Evolutionary conservation across 2,888 invertebrate genomes (phyloP).

Genomic region (Steinernema carpocapsae): DNA sequence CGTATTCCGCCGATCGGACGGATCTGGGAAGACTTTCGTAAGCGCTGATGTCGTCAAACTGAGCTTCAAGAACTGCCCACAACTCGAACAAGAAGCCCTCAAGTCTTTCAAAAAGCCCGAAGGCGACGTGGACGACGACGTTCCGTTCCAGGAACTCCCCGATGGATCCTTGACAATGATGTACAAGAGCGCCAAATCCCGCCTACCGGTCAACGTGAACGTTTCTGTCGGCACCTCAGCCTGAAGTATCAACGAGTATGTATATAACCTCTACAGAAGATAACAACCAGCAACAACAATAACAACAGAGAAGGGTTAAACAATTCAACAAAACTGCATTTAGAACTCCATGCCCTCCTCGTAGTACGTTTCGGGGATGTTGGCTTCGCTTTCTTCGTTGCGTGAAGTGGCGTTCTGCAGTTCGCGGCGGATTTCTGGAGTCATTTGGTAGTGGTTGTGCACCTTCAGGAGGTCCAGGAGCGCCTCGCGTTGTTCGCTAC

Average conservation of each 20-base stretch:
- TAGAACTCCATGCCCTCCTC: conserved; percentile 44
- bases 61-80: background rate
- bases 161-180: background rate
- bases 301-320: conserved; percentile 5
- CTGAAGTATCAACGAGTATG: conserved; percentile 7
- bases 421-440: conserved; percentile 85
- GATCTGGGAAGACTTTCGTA: background rate
- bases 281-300: conserved; percentile 32
- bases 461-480: conserved; percentile 79
- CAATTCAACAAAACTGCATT: background rate
- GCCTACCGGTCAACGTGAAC: conserved; percentile 7
- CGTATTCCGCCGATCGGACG: background rate
- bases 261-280: conserved; percentile 9
- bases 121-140: conserved; percentile 13
- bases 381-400: conserved; percentile 72
- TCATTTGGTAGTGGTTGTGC: conserved; percentile 77
- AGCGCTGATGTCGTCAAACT: background rate
- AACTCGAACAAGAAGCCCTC: background rate
- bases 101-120: background rate
- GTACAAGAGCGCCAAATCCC: conserved; percentile 11
- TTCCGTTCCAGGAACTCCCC: background rate
- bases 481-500: conserved; percentile 87
- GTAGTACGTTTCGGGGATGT: conserved; percentile 43
- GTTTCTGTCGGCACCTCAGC: background rate
- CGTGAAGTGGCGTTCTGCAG: conserved; percentile 82